These are phyloP conservation scores for Eurystomus gularis DNA, from an alignment of 2,113 vertebrate genomes.

Conservation along the genomic window DNA sequence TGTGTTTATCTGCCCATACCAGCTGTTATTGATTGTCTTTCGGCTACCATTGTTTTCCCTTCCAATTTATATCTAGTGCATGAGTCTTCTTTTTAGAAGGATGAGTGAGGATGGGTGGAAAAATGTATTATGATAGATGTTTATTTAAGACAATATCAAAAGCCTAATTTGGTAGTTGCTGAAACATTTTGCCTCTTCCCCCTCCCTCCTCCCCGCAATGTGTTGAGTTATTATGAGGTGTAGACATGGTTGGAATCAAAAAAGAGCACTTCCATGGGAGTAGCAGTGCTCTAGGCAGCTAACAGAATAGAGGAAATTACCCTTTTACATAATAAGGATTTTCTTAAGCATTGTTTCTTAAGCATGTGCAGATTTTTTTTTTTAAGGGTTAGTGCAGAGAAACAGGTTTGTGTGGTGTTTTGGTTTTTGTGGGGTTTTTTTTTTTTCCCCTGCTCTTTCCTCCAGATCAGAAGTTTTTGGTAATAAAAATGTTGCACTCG, in stretches of 20 bases:
- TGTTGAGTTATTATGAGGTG: neutral
- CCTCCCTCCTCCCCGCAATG: fast-evolving
- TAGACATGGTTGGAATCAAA: neutral
- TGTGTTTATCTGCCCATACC: neutral
- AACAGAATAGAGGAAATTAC: neutral
- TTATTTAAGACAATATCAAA: neutral
- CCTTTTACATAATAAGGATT: neutral
- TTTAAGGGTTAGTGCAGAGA: neutral
- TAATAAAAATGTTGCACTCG: neutral
- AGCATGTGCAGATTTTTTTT: neutral
- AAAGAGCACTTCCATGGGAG: neutral
- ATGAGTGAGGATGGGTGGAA: neutral
- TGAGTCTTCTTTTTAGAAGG: neutral
- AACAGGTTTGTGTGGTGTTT: neutral
- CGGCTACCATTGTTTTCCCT: neutral
- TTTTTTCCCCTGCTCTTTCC: neutral
- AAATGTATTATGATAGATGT: neutral
- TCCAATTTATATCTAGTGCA: neutral
- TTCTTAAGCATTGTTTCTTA: neutral
- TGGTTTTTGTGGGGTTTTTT: too few relatives aligned
- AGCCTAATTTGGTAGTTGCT: neutral
- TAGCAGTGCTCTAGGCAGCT: neutral
- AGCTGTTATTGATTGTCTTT: neutral
- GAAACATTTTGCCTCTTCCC: neutral
- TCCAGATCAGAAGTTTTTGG: neutral